Conservation (phyloP, 2,113 vertebrate species). For the Ceuthmochares aereus region DNA sequence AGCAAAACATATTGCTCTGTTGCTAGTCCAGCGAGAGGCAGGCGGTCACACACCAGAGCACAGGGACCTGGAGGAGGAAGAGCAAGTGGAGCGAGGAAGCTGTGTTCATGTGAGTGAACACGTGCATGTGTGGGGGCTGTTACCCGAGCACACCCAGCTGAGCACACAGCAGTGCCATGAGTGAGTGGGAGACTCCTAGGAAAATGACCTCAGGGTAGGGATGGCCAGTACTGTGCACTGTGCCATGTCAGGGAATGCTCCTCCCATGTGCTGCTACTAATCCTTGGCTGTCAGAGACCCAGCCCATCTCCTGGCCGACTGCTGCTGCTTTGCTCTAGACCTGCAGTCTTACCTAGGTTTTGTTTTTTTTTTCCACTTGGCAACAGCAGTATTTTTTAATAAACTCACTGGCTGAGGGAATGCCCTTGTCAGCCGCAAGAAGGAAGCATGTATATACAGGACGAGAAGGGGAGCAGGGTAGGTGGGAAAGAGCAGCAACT, state of each 20-base stretch:
- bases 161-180: not conserved
- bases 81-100: not conserved
- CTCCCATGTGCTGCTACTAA: not conserved
- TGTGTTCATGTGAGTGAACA: not conserved
- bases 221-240: not conserved
- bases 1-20: not conserved
- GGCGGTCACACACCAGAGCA: rapidly evolving
- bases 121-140: not conserved
- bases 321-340: not conserved
- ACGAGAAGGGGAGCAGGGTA: not conserved
- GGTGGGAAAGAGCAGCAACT: not conserved
- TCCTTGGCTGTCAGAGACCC: not conserved
- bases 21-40: not conserved
- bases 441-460: not conserved
- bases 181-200: not conserved
- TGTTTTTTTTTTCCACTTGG: rapidly evolving
- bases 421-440: not conserved
- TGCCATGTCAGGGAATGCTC: not conserved
- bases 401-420: rapidly evolving
- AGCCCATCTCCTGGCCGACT: not conserved
- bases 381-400: not conserved
- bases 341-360: not conserved
- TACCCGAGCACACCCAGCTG: not conserved
- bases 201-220: not conserved
- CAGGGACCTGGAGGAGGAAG: not conserved